These are phyloP conservation scores for Cisticola juncidis DNA, from an alignment of 2,113 vertebrate species.

Conservation along the genomic window DNA sequence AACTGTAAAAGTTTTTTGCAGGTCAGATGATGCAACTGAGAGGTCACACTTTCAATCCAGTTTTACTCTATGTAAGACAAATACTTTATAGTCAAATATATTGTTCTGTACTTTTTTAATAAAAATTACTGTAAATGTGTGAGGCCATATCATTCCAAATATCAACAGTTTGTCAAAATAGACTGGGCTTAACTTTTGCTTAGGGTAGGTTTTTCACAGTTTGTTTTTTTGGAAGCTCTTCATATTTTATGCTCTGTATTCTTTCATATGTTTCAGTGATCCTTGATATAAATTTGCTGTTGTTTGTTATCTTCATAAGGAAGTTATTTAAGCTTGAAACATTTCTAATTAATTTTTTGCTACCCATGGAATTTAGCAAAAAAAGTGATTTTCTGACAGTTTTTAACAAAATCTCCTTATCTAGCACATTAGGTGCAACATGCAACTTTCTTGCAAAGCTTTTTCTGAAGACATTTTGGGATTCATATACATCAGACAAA, in stretches of 20 bases:
- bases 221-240: neutral
- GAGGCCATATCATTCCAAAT: neutral
- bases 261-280: neutral
- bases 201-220: neutral
- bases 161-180: neutral
- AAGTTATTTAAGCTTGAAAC: neutral
- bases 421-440: neutral
- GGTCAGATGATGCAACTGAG: neutral
- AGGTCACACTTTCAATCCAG: neutral
- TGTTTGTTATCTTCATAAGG: neutral
- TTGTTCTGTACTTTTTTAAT: neutral
- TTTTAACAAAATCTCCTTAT: constrained; percentile 19
- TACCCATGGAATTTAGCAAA: neutral
- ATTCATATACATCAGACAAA: neutral
- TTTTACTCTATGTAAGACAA: neutral
- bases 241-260: neutral
- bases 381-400: neutral
- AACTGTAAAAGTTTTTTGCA: neutral
- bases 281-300: neutral
- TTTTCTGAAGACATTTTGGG: neutral
- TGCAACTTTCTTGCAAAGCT: neutral
- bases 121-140: neutral
- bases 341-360: constrained; percentile 36
- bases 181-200: neutral
- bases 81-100: neutral